Base-by-base conservation (phyloP, 2,113 vertebrate species). In the Dissostichus mawsoni region DNA sequence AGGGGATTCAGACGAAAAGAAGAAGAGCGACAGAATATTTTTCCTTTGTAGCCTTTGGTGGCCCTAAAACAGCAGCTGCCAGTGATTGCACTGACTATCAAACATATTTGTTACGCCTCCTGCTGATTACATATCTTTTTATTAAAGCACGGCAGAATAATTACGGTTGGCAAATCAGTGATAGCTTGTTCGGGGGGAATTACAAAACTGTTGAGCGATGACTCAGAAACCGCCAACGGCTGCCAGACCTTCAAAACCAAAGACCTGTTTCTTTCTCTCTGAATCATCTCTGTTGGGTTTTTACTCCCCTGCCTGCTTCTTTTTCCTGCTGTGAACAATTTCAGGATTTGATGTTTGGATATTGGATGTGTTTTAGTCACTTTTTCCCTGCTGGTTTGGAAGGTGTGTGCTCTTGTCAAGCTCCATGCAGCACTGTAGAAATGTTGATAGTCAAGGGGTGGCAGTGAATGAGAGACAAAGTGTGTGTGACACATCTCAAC, bases 231-330 rank as follows among this genome's bases (percentile, higher is more conserved):
- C 2, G 23, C 55, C 74, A 58, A 72, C 65, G 25, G 56, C 77
- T 76, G 58, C 77, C 74, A 84, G 73, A 76, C 53, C n/a, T 55
- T 84, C 20, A 55, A 55, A 77, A 73, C 25, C 72, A 56, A 29
- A 80, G 56, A 50, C 48, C 52, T 78, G 78, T 66, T 58, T 80
- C 58, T 55, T 45, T 47, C 55, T 47, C 33, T 62, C 23, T 88
- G 80, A 82, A 73, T 82, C 78, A 74, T 74, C 56, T 52, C 68
- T 80, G 81, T 74, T 78, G 78, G 79, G 78, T 86, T 84, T 82
- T 55, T 64, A 50, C 71, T 73, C 61, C 41, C 14, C 69, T 57
- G 47, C 16, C 44, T 59, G 25, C 59, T 14, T 51, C 69, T 61
- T 23, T 64, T 69, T 36, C 0, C 47, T 61, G 9, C 65, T 61